Evolutionary conservation across 1,140 invertebrate genomes (phyloP).

Genomic region (Protaetia brevitarsis): DNA sequence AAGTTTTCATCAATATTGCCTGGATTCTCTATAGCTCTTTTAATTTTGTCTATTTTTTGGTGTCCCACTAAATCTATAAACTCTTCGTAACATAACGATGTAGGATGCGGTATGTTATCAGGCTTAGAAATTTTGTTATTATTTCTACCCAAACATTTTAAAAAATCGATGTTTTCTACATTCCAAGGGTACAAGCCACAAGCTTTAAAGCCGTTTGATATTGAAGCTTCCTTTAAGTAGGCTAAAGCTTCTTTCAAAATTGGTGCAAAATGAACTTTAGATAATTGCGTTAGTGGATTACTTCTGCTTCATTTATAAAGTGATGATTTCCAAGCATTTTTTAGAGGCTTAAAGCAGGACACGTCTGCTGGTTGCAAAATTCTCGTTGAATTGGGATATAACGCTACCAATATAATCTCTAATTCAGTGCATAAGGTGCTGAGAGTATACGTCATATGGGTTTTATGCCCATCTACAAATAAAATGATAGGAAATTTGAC

Average conservation of each 20-base stretch:
- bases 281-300: conserved; percentile 26
- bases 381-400: conserved; percentile 23
- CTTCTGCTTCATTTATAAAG: conserved; percentile 31
- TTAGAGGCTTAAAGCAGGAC: conserved; percentile 41
- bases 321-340: conserved; percentile 39
- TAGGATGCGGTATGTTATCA: not conserved
- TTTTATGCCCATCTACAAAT: conserved; percentile 42
- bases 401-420: conserved; percentile 19
- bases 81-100: not conserved
- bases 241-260: conserved; percentile 32
- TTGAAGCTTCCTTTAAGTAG: conserved; percentile 27
- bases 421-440: conserved; percentile 33
- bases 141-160: conserved; percentile 32
- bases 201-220: conserved; percentile 34
- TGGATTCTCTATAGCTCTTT: not conserved
- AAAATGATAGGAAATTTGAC: too few species aligned
- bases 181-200: conserved; percentile 33
- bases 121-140: not conserved
- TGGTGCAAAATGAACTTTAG: conserved; percentile 35
- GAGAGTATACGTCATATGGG: conserved; percentile 35
- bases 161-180: conserved; percentile 32
- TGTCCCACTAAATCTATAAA: not conserved
- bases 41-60: not conserved
- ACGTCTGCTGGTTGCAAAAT: conserved; percentile 46
- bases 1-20: conserved; percentile 1